Base-by-base conservation (phyloP, 2,888 invertebrate genomes). In the Drosophila birchii region DNA sequence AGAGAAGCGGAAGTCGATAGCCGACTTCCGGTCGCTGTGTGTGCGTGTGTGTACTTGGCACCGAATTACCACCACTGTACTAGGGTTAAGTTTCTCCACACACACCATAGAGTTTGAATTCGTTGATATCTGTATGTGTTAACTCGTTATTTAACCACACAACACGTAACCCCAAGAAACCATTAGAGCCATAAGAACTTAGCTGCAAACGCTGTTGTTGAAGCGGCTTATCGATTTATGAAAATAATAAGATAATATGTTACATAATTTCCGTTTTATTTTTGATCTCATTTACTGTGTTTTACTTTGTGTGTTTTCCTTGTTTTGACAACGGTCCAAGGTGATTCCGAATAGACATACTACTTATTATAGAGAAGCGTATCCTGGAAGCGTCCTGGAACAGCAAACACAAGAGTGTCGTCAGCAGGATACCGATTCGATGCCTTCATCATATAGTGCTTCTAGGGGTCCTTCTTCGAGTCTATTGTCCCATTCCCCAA, bases 111-210 rank as follows among this genome's bases (percentile, higher is more conserved):
- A 51, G 58, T 26, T 38, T 53, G 67, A 57, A 44, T 32, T 51
- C 54, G 44, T 67, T 49, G 39, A 51, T 70, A 54, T 43, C 54
- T 74, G 43, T 66, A 60, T 45, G 47, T 29, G 51, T 36, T 53
- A 53, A 53, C 20, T 43, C 18, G 57, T 55, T 54, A 34, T n/a
- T 29, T 49, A 56, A 66, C 41, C 68, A 68, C 55, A 68, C 58
- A 77, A 84, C 87, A 90, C 85, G 75, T 88, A 76, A 51, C 89
- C 91, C 92, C 93, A 93, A 93, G 93, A 93, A 93, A 93, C 93
- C 93, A 74, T 66, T 74, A 74, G 74, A 58, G 57, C 73, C 66
- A 58, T 56, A 67, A 75, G 62, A 75, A 63, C 63, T 71, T 80
- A 81, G 79, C 61, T 80, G 61, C 72, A 82, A 77, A 67, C 12